These are phyloP conservation scores for Fregetta grallaria DNA, from an alignment of 2,113 vertebrate genomes.

Conservation along the genomic window DNA sequence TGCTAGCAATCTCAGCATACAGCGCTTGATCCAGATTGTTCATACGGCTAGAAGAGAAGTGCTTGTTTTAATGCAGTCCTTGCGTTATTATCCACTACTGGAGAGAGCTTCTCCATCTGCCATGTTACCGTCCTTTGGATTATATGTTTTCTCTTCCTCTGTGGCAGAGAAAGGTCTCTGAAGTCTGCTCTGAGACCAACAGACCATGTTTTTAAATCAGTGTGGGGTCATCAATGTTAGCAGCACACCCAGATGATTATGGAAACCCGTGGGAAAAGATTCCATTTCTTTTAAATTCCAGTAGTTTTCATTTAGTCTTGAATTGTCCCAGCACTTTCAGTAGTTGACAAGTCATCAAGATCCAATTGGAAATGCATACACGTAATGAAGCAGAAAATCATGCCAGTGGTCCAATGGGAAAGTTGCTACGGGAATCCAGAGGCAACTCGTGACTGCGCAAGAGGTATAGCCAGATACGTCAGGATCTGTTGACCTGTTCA, in stretches of 20 bases:
- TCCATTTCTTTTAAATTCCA: background rate
- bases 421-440: background rate
- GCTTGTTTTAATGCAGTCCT: background rate
- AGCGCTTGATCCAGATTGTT: background rate
- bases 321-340: background rate
- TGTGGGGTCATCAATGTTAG: background rate
- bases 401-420: background rate
- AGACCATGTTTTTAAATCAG: background rate
- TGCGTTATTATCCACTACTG: background rate
- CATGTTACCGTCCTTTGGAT: background rate
- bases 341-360: background rate
- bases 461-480: background rate
- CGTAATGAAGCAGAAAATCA: background rate
- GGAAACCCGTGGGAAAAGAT: background rate
- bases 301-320: background rate
- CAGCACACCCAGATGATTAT: background rate
- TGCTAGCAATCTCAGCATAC: background rate
- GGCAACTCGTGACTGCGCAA: background rate
- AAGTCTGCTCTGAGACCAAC: background rate
- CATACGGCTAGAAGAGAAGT: background rate
- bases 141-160: background rate
- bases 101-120: background rate
- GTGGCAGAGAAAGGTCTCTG: background rate
- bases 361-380: background rate
- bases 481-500: background rate